Conservation (phyloP, 1,140 invertebrate genomes). For the Asbolus verrucosus region DNA sequence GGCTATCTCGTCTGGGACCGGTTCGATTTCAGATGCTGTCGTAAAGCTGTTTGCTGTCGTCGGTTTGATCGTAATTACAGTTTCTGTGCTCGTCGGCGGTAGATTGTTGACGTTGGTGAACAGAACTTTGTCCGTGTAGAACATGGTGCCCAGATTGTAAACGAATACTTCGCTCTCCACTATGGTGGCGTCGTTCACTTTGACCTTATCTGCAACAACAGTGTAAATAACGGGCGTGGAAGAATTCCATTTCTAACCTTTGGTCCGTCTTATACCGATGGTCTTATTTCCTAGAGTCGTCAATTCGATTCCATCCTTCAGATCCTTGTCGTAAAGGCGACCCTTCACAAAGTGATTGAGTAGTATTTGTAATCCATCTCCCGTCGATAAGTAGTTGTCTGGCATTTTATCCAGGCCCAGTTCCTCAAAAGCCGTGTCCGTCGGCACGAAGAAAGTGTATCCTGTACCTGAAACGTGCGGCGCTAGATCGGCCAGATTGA, state of each 20-base stretch:
- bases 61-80: slow-evolving; percentile 56
- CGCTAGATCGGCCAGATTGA: slow-evolving; percentile 71
- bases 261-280: slow-evolving; percentile 64
- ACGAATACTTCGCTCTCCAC: slow-evolving; percentile 73
- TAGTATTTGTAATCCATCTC: slow-evolving; percentile 69
- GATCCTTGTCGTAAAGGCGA: slow-evolving; percentile 71
- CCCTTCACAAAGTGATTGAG: slow-evolving; percentile 74
- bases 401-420: slow-evolving; percentile 69
- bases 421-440: slow-evolving; percentile 70
- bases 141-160: slow-evolving; percentile 74
- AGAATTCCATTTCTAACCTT: slow-evolving; percentile 3
- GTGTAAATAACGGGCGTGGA: background rate
- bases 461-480: slow-evolving; percentile 70
- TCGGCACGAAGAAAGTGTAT: slow-evolving; percentile 75
- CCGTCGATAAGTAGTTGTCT: slow-evolving; percentile 70
- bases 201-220: slow-evolving; percentile 64
- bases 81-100: slow-evolving; percentile 48
- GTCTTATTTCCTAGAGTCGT: slow-evolving; percentile 69
- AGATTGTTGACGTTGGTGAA: slow-evolving; percentile 65
- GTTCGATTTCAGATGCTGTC: slow-evolving; percentile 64
- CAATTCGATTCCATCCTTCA: slow-evolving; percentile 68
- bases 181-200: slow-evolving; percentile 69
- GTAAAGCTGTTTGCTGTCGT: slow-evolving; percentile 44
- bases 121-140: slow-evolving; percentile 71
- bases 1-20: slow-evolving; percentile 66